phyloP scores from a whole-genome alignment of 2,113 vertebrate genomes.

The Octodon degus region DNA sequence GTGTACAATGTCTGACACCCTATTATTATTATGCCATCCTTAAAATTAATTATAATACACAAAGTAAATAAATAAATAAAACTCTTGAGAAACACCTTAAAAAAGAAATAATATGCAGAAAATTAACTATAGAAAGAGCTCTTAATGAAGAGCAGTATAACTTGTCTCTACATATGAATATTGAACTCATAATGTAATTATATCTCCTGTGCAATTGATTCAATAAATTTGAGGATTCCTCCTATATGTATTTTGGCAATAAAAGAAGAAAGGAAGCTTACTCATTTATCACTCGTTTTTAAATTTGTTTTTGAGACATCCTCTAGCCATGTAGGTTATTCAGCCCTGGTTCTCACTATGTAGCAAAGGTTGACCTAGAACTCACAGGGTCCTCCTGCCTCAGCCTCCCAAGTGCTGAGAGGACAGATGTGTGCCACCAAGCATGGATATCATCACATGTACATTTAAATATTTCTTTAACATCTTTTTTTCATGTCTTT shows the following conservation, averaged over 20 bases:
- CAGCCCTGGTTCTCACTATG: neutral
- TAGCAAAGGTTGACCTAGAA: neutral
- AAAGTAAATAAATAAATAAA: no score
- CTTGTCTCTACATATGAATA: neutral
- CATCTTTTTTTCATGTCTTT: no score
- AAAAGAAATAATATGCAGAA: neutral
- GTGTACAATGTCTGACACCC: no score
- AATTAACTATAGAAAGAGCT: neutral
- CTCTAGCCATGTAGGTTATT: neutral
- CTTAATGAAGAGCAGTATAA: neutral
- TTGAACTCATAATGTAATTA: neutral
- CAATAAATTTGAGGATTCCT: neutral
- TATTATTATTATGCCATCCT: no score
- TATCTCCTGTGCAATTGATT: neutral
- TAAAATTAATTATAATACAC: no score
- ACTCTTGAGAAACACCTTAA: no score
- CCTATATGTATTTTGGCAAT: neutral
- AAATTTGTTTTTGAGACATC: neutral
- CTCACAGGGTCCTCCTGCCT: neutral
- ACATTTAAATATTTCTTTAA: neutral
- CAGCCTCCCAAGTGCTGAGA: neutral
- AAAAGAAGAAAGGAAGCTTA: neutral
- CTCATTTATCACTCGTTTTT: neutral
- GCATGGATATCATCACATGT: neutral
- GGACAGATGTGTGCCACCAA: neutral